Base-by-base conservation (phyloP, 2,888 invertebrate genomes). In the Andrena flavipes region DNA sequence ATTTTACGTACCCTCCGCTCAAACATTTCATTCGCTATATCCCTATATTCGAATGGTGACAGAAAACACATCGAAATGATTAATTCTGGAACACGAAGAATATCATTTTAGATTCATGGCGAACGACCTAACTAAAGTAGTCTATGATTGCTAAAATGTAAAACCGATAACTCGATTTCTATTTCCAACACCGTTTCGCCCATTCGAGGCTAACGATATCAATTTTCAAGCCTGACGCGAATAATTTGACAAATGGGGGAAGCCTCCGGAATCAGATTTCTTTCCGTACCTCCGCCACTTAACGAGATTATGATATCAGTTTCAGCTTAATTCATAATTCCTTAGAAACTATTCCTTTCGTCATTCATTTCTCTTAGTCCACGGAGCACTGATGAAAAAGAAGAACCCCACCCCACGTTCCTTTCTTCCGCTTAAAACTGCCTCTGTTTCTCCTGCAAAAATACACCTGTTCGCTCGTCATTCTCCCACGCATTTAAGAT, bases 151-250 rank as follows among this genome's bases (percentile, higher is more conserved):
- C 23, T 13, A 13, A 23, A 54, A 54, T 30, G 23, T n/a, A 4
- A 30, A 23, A 23, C 23, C 67, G 54, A 54, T 54, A 54, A 68
- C 48, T 23, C 33, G 29, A 51, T 51, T 67, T 30, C 30, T 20
- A 54, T 54, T 67, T 23, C 16, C 30, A 7, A 10, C 56, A 26
- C 3, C 23, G 26, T 56, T 23, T 13, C 56, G 20, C 23, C 23
- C 49, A 23, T 33, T 23, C 23, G 23, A 3, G 23, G 10, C 56
- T 56, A 33, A 23, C 8, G 33, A 20, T 20, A 33, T 35, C 10
- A 29, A 65, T 65, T 23, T 65, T n/a, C 8, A 48, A 65, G 29
- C 20, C 26, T 7, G 64, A 48, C 16, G 48, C 7, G 64, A 42
- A 20, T 33, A 4, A 42, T 63, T 64, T 42, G 42, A 64, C 48